Conservation (phyloP, 2,888 invertebrate genomes). For the Sylvicola fuscatus region DNA sequence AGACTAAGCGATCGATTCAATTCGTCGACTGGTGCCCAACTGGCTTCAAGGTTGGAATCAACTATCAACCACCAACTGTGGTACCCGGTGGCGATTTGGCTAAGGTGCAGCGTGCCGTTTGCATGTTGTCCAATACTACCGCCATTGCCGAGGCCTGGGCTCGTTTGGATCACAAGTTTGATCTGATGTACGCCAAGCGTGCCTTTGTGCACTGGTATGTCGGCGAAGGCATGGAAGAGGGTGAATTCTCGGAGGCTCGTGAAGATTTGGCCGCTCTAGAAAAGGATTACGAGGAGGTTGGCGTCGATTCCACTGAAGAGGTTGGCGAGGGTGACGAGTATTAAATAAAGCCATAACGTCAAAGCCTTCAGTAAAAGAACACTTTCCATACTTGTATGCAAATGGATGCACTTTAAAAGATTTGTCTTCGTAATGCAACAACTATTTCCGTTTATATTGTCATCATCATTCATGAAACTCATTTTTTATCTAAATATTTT, state of each 20-base stretch:
- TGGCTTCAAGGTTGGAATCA: slow-evolving; percentile 64
- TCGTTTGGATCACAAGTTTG: slow-evolving; percentile 83
- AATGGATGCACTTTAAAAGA: no score
- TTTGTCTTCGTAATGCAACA: no score
- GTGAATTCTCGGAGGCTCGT: slow-evolving; percentile 70
- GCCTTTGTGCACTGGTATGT: slow-evolving; percentile 94
- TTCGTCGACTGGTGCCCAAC: slow-evolving; percentile 82
- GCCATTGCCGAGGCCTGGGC: slow-evolving; percentile 96
- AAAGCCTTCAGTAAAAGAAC: no score
- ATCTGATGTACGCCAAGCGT: slow-evolving; percentile 88
- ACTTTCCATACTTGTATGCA: no score
- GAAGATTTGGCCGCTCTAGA: slow-evolving; percentile 67
- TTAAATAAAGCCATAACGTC: slow-evolving; percentile 16
- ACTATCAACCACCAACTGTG: slow-evolving; percentile 78
- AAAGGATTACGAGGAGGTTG: slow-evolving; percentile 62
- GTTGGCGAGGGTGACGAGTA: slow-evolving; percentile 50
- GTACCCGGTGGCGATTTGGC: slow-evolving; percentile 85
- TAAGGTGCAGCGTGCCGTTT: slow-evolving; percentile 84
- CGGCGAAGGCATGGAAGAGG: slow-evolving; percentile 74
- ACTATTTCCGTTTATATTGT: no score
- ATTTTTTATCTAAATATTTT: no score
- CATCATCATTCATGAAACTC: no score
- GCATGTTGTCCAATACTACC: slow-evolving; percentile 93
- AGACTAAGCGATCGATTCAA: slow-evolving; percentile 82
- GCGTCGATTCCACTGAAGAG: slow-evolving; percentile 50